Percentiles rank a stretch among this genome's conserved stretches.
phyloP scores from a whole-genome alignment of 2,888 invertebrate species.

The Polietes domitor region DNA sequence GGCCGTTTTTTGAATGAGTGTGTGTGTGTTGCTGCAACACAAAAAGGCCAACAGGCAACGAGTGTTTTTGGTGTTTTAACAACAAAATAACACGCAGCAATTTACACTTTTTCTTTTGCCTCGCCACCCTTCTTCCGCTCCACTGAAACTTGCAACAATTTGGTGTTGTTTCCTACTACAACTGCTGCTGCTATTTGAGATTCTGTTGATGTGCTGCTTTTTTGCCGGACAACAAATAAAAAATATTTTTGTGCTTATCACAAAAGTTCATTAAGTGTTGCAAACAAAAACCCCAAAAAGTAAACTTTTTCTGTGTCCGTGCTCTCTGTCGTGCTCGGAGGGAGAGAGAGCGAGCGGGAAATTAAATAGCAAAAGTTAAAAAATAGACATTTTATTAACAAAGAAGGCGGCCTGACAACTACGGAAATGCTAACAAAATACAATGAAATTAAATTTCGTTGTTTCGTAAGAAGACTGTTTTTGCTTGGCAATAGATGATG shows the following conservation, averaged over 20 bases:
- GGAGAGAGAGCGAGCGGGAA: not conserved
- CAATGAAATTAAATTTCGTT: constrained; percentile 6
- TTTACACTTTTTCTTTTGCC: constrained; percentile 23
- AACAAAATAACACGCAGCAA: constrained; percentile 48
- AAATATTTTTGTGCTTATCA: constrained; percentile 56
- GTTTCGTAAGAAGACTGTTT: not conserved
- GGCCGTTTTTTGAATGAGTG: not conserved
- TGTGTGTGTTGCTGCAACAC: constrained; percentile 14
- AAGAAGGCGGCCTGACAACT: not conserved
- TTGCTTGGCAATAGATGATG: not conserved
- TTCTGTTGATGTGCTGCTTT: constrained; percentile 22
- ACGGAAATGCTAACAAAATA: not conserved
- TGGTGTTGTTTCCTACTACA: not conserved
- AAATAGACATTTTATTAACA: constrained; percentile 26
- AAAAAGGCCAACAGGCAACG: not conserved
- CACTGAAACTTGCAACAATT: constrained; percentile 6
- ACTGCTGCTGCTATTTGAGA: constrained; percentile 11
- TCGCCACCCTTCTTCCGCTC: not conserved
- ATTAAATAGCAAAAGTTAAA: constrained; percentile 33
- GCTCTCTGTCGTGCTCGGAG: too few species aligned
- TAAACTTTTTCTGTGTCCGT: constrained; percentile 26
- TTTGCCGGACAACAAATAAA: constrained; percentile 43
- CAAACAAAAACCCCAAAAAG: constrained; percentile 37
- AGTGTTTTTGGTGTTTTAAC: constrained; percentile 20
- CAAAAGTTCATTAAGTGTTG: constrained; percentile 65